Evolutionary conservation across 2,888 invertebrate species (phyloP), one percentile per base, ranked within the genome.

Genomic region (Lysandra bellargus): DNA sequence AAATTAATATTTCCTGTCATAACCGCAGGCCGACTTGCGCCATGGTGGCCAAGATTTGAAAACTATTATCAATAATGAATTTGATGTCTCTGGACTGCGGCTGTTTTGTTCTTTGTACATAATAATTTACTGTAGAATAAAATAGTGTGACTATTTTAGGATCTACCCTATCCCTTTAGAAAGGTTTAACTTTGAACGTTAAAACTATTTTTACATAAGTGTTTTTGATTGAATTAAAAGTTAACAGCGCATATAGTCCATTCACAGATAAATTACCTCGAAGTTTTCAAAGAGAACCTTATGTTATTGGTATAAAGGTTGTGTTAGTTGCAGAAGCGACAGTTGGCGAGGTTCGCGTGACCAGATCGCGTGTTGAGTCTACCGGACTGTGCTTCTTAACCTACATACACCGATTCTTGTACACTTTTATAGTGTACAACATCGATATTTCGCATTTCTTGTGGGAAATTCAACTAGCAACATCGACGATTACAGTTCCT

Each of bases 371-470:
- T 69, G 69, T 37, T 17, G 69, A 33, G 33, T 33, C 33, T 6
- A 69, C 64, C 69, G 33, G 17, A 4, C 69, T 84, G 83, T 86
- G 85, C 87, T 88, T 86, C 90, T 91, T 90, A 91, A 90, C 91
- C 90, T 87, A 90, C 85, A 89, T 88, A 86, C 83, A 82, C 82
- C n/a, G 74, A 9, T 74, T 44, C n/a, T 40, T 44, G 33, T 17
- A 49, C 53, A 76, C 53, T 76, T 53, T 49, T 49, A 49, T 75
- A 75, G 53, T 53, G 30, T 49, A 75, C 57, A 49, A 53, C 49
- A 76, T 75, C 75, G 30, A 75, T 75, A 75, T 44, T 75, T 75
- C 14, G 44, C 69, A 14, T 69, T 64, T 37, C 69, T 33, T 69
- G 17, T 33, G 14, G 33, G 33, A 14, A 69, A 33, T 69, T 33